Evolutionary conservation across 1,140 invertebrate species (phyloP), one percentile per base, ranked within the genome.

Genomic region (Psix sp.): DNA sequence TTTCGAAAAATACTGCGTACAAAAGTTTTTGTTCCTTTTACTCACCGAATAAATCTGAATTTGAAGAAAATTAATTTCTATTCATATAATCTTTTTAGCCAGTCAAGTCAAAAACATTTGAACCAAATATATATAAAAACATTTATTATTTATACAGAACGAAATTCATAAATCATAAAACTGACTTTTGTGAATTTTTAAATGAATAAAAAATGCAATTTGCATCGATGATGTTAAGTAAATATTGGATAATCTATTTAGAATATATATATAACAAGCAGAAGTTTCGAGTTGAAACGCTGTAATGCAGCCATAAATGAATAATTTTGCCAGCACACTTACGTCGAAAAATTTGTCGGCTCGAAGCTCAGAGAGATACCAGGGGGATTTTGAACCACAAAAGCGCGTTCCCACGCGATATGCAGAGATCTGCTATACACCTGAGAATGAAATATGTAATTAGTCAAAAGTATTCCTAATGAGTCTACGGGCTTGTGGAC

Each of bases 391-490:
- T 54, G 76, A 80, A 65, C 77, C 78, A 78, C 65, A 78, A 76
- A 75, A 82, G 60, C 66, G 81, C 73, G 74, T 80, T 82, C 74
- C 82, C 73, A 79, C 74, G 68, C 72, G 72, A 70, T 79, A 77
- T 56, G 78, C 73, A 42, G 60, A 56, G 76, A 67, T 80, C 77
- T 79, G 80, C 80, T 82, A 82, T 78, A 83, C 77, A 82, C 81
- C 84, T 86, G 75, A 76, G 66, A 76, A 73, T 73, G 80, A 86
- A 71, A 57, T 16, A 70, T 45, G 3, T 2, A 62, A 49, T 70
- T 62, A 70, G 26, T 39, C 9, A 9, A 45, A 60, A 29, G 10
- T 49, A 13, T n/a, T 52, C 33, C 33, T 46, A 29, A 62, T 38
- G 11, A 29, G 31, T 33, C 13, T 3, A 0, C 14, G 13, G 7